These are phyloP conservation scores for Lagothrix lagotricha DNA, from an alignment of 2,797 vertebrate species.

Conservation along the genomic window DNA sequence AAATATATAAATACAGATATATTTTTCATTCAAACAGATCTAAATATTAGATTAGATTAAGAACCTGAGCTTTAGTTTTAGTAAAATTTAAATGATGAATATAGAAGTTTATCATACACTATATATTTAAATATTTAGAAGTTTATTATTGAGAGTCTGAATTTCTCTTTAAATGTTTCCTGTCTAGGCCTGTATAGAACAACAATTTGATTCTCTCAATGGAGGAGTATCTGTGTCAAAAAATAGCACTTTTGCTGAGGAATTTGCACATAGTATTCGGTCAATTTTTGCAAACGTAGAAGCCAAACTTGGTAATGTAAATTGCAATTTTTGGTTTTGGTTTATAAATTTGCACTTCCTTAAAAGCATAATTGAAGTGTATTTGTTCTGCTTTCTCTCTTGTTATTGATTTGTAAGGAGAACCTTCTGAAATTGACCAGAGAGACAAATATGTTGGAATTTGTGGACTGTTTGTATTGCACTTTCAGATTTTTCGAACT, in stretches of 20 bases:
- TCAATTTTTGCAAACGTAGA: slow-evolving; percentile 94
- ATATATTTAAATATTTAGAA: neutral
- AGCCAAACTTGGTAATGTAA: slow-evolving; percentile 93
- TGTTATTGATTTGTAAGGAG: slow-evolving; percentile 86
- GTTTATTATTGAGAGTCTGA: neutral
- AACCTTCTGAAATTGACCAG: slow-evolving; percentile 98
- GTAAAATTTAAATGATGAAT: slow-evolving; percentile 38
- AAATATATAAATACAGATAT: neutral
- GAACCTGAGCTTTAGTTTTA: neutral
- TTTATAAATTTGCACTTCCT: slow-evolving; percentile 23
- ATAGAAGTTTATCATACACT: neutral
- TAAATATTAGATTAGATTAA: neutral
- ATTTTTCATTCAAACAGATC: neutral
- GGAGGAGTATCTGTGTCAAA: slow-evolving; percentile 94
- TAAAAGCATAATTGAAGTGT: slow-evolving; percentile 55
- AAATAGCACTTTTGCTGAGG: slow-evolving; percentile 96
- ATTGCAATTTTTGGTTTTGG: slow-evolving; percentile 15
- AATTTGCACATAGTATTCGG: slow-evolving; percentile 95
- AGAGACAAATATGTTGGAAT: slow-evolving; percentile 95
- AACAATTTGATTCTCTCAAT: slow-evolving; percentile 94
- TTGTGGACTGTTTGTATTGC: slow-evolving; percentile 95
- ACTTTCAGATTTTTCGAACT: slow-evolving; percentile 98
- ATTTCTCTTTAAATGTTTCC: slow-evolving; percentile 49
- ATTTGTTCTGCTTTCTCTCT: neutral
- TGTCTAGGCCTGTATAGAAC: slow-evolving; percentile 94